phyloP scores from a whole-genome alignment of 1,140 invertebrate genomes.

The Leptopilina clavipes region DNA sequence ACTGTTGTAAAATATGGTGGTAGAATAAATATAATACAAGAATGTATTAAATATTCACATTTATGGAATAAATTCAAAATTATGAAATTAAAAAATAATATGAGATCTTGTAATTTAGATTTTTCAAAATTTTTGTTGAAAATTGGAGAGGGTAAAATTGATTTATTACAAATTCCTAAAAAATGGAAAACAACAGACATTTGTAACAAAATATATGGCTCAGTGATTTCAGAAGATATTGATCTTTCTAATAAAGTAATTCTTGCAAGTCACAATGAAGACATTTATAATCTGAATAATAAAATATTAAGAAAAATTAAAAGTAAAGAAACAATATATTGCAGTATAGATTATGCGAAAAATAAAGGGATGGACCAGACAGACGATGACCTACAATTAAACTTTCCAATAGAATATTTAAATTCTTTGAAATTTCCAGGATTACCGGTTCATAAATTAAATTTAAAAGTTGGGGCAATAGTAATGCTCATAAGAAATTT shows the following conservation, averaged over 20 bases:
- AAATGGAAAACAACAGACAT: background rate
- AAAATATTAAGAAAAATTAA: background rate
- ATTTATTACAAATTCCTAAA: background rate
- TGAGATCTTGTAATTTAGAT: background rate
- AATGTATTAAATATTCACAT: too few species aligned
- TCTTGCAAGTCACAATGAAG: background rate
- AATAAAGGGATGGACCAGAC: conserved; percentile 7
- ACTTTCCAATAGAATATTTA: background rate
- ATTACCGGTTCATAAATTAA: conserved; percentile 1
- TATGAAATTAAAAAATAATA: background rate
- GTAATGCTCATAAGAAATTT: conserved; percentile 30
- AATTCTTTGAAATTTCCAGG: conserved; percentile 1
- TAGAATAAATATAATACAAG: too few species aligned
- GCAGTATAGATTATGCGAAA: background rate
- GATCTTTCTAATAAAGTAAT: background rate
- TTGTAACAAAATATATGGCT: background rate
- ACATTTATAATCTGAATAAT: background rate
- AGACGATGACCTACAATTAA: background rate
- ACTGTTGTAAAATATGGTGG: background rate
- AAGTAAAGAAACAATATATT: background rate
- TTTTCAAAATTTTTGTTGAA: background rate
- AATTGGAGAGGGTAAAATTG: background rate
- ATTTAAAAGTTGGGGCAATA: conserved; percentile 15
- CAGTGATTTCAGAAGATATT: background rate
- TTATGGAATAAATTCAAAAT: too few species aligned